Percentiles rank a stretch among this genome's conserved stretches.
Evolutionary conservation across 2,797 vertebrate species (phyloP).

Genomic region (Nyctibius grandis): DNA sequence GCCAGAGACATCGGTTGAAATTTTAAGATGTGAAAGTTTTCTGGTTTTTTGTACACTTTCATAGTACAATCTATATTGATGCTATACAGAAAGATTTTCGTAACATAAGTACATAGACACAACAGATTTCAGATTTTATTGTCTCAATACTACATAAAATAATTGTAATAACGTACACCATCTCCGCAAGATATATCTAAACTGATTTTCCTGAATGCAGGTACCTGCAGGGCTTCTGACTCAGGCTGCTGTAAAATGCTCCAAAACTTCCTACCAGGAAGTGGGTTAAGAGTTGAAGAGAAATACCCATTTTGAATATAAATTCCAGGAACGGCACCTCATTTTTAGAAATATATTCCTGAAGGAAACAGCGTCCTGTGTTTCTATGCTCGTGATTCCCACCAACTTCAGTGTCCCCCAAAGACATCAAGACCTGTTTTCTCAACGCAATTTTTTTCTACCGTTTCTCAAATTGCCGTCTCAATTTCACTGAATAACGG

Average conservation of each 20-base stretch:
- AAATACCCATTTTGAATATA: neutral
- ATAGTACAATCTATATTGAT: neutral
- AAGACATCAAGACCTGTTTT: neutral
- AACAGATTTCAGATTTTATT: neutral
- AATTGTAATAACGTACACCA: neutral
- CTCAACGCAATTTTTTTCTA: neutral
- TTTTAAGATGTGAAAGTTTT: neutral
- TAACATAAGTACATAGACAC: neutral
- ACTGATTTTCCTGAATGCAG: rapidly evolving
- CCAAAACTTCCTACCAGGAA: neutral
- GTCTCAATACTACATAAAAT: neutral
- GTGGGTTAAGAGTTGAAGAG: neutral
- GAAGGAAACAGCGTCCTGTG: too few relatives aligned
- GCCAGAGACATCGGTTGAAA: neutral
- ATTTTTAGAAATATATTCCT: too few relatives aligned
- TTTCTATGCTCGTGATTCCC: neutral
- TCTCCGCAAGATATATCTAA: neutral
- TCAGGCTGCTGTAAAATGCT: neutral
- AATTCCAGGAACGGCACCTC: neutral
- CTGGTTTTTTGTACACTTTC: neutral
- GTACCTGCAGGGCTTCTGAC: neutral
- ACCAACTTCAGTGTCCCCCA: rapidly evolving
- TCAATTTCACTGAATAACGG: rapidly evolving
- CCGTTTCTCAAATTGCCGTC: too few relatives aligned
- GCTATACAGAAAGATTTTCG: neutral